A percentile compares a stretch with the other conserved stretches of the same genome.
phyloP scores from a whole-genome alignment of 1,140 invertebrate genomes.

The Euschistus heros region DNA sequence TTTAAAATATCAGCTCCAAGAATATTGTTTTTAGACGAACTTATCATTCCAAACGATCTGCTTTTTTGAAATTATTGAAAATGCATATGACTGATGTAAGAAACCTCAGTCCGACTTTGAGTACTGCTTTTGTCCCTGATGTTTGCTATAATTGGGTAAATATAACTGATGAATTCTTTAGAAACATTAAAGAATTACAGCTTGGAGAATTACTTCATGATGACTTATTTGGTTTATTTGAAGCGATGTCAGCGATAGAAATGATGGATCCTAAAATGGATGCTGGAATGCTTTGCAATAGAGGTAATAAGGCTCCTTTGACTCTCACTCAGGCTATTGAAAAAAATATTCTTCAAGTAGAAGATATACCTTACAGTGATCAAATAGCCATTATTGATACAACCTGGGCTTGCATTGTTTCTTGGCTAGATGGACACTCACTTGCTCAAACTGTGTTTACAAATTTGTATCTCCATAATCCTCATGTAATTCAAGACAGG shows the following conservation, averaged over 20 bases:
- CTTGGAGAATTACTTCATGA: slow-evolving; percentile 83
- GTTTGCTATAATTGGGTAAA: slow-evolving; percentile 56
- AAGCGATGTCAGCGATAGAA: slow-evolving; percentile 98
- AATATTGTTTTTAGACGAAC: no score
- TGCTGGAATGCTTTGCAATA: slow-evolving; percentile 93
- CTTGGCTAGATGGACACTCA: slow-evolving; percentile 91
- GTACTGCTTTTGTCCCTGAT: background rate
- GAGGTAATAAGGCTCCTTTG: slow-evolving; percentile 69
- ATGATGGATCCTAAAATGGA: slow-evolving; percentile 99
- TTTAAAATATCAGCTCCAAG: no score
- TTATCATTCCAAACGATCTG: no score
- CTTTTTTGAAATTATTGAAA: no score
- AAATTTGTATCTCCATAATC: slow-evolving; percentile 89
- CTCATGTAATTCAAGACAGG: slow-evolving; percentile 72
- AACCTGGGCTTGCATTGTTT: slow-evolving; percentile 82
- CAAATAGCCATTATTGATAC: slow-evolving; percentile 86
- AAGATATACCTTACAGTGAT: slow-evolving; percentile 57
- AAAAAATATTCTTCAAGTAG: slow-evolving; percentile 67
- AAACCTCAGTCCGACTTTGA: background rate
- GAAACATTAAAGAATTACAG: slow-evolving; percentile 64
- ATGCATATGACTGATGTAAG: no score
- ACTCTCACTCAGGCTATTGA: slow-evolving; percentile 78
- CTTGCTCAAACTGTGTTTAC: slow-evolving; percentile 95
- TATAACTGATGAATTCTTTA: slow-evolving; percentile 64
- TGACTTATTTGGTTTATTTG: slow-evolving; percentile 86